phyloP scores from a whole-genome alignment of 1,140 invertebrate genomes.

The Drosophila pectinifera region DNA sequence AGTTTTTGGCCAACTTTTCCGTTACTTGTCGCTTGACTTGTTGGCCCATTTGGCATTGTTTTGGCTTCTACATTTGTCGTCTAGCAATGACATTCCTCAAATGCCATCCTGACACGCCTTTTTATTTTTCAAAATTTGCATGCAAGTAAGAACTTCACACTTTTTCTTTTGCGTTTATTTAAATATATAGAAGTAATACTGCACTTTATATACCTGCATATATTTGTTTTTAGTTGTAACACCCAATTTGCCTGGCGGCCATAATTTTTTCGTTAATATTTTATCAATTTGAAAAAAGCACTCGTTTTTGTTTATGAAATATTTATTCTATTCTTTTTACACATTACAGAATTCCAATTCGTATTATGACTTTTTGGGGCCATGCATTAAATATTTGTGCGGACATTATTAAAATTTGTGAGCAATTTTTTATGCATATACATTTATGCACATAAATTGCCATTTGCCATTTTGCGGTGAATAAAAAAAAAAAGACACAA shows the following conservation, averaged over 20 bases:
- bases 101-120: constrained; percentile 20
- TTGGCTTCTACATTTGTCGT: constrained; percentile 50
- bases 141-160: constrained; percentile 31
- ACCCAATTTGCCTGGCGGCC: constrained; percentile 11
- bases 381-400: constrained; percentile 56
- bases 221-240: constrained; percentile 7
- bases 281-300: constrained; percentile 21
- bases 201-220: neutral
- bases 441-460: constrained; percentile 67
- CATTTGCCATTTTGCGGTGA: constrained; percentile 66
- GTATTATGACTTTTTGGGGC: constrained; percentile 17
- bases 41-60: constrained; percentile 55
- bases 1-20: constrained; percentile 57
- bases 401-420: constrained; percentile 60
- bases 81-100: constrained; percentile 53
- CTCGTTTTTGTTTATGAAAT: constrained; percentile 29
- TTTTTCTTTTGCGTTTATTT: constrained; percentile 3
- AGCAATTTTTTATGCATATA: constrained; percentile 33
- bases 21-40: constrained; percentile 45
- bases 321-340: constrained; percentile 22
- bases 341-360: constrained; percentile 21
- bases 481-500: constrained; percentile 19
- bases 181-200: constrained; percentile 35
- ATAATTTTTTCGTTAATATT: constrained; percentile 29
- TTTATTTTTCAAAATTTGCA: constrained; percentile 17